phyloP scores from a whole-genome alignment of 2,888 invertebrate species.

The Chrysotoxum bicinctum region DNA sequence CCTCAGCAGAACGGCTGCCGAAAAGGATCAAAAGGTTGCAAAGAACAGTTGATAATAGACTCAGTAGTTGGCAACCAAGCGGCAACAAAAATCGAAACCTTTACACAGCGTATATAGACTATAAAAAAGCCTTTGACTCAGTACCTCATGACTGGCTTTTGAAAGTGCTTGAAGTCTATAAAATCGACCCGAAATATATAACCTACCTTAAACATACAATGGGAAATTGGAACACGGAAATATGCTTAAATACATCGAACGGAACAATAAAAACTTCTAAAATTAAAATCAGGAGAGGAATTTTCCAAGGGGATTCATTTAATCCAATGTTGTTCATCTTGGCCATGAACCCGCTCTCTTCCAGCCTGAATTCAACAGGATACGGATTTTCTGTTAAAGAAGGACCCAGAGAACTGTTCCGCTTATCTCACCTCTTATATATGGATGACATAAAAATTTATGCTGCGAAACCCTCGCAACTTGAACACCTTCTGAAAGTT shows the following conservation, averaged over 20 bases:
- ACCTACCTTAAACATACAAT: neutral
- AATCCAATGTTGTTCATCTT: neutral
- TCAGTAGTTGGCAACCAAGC: neutral
- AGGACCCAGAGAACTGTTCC: too few relatives aligned
- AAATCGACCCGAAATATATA: neutral
- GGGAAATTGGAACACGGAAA: neutral
- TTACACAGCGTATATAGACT: neutral
- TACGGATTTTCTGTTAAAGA: too few relatives aligned
- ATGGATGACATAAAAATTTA: too few relatives aligned
- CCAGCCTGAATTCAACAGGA: neutral
- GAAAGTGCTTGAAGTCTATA: neutral
- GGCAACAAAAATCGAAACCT: neutral
- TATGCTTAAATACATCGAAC: neutral
- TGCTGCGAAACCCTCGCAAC: too few relatives aligned
- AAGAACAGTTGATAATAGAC: too few relatives aligned
- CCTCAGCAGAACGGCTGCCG: too few relatives aligned
- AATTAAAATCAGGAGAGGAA: too few relatives aligned
- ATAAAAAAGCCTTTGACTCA: conserved; percentile 6
- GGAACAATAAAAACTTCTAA: neutral
- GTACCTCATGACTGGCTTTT: neutral
- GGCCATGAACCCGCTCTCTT: neutral
- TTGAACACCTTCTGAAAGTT: too few relatives aligned
- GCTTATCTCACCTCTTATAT: too few relatives aligned
- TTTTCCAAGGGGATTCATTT: neutral
- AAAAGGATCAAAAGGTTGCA: too few relatives aligned